Evolutionary conservation across 2,113 vertebrate species (phyloP).

Genomic region (Phylloscopus trochiloides): DNA sequence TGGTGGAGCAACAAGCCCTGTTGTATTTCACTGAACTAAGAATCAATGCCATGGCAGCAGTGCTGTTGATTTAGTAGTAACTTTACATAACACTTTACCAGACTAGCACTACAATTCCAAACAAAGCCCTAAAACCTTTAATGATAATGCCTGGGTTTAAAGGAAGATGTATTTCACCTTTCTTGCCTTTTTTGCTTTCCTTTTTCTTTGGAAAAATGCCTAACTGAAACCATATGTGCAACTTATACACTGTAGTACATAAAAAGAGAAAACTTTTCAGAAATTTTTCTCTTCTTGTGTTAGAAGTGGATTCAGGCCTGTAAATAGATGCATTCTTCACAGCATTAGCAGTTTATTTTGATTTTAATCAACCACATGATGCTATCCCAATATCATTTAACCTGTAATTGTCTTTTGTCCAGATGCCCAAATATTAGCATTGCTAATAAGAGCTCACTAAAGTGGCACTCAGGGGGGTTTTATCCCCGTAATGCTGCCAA

Average conservation of each 20-base stretch:
- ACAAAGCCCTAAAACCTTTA: background rate
- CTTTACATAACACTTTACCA: background rate
- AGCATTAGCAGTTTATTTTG: background rate
- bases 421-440: constrained; percentile 6
- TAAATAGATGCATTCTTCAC: background rate
- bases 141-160: background rate
- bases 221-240: background rate
- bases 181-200: background rate
- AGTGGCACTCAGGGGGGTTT: background rate
- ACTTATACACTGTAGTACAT: background rate
- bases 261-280: background rate
- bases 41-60: constrained; percentile 3
- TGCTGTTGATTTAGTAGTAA: background rate
- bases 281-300: background rate
- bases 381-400: constrained; percentile 9
- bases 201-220: background rate
- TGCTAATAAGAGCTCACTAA: background rate
- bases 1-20: background rate
- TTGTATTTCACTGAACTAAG: background rate
- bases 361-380: constrained; percentile 20
- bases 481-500: background rate
- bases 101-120: background rate
- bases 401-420: background rate
- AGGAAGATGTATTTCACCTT: background rate
- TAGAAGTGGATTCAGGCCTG: background rate